Evolutionary conservation across 2,888 invertebrate species (phyloP).

Genomic region (Pedicia rivosa): DNA sequence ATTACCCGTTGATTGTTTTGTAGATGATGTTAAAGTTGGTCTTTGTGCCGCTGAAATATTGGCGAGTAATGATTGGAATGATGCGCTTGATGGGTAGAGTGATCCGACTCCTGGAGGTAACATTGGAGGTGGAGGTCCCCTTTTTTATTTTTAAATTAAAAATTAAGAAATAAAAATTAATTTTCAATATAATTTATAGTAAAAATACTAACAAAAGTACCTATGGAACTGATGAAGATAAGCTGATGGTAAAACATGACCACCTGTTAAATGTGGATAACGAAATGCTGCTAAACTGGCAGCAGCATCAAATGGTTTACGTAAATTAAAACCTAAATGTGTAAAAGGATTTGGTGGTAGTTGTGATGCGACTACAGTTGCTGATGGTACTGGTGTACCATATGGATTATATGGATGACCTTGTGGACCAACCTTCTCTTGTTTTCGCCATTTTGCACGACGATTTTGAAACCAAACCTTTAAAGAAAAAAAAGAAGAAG

Average conservation of each 20-base stretch:
- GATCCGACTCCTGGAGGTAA: constrained; percentile 43
- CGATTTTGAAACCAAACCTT: constrained; percentile 93
- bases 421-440: constrained; percentile 83
- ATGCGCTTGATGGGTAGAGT: constrained; percentile 40
- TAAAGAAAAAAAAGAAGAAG: constrained; percentile 14
- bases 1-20: constrained; percentile 15
- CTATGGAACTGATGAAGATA: constrained; percentile 40
- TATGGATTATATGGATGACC: constrained; percentile 79
- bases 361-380: constrained; percentile 49
- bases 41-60: constrained; percentile 52
- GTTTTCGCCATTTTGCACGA: constrained; percentile 84
- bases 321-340: constrained; percentile 57
- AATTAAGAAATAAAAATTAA: neutral
- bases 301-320: constrained; percentile 53
- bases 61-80: constrained; percentile 74
- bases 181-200: constrained; percentile 1
- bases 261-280: constrained; percentile 40
- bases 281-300: constrained; percentile 54
- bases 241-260: constrained; percentile 37
- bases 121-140: constrained; percentile 42
- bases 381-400: constrained; percentile 42
- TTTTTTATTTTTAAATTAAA: too few relatives aligned
- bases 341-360: constrained; percentile 64
- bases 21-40: constrained; percentile 19
- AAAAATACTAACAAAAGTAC: too few relatives aligned